Base-by-base conservation (phyloP, 2,888 invertebrate species). In the Pardosa pseudoannulata region DNA sequence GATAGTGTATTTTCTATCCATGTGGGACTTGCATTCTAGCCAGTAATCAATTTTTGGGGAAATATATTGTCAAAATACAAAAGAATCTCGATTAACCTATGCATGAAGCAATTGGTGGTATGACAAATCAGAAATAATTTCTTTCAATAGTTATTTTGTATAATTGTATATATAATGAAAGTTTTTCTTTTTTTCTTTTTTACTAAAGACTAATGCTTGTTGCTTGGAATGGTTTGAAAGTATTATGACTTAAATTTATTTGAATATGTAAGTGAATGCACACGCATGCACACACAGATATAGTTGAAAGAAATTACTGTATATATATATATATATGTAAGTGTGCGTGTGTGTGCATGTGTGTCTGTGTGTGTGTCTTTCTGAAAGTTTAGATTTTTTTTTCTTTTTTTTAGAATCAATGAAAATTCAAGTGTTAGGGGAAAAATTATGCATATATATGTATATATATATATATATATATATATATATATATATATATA, bases 61-160 rank as follows among this genome's bases (percentile, higher is more conserved):
- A 67, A 28, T 16, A 32, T n/a, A 28, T 6, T 19, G 19, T 32
- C 6, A 67, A 32, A n/a, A 9, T 16, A 36, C 36, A 36, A 56
- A 46, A 56, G 56, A 56, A 56, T 56, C 56, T 56, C 56, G 7
- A 5, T 56, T 2, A 56, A 23, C 16, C 23, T 56, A 23, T 56
- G 23, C 23, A 23, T 56, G 23, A 56, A 23, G 16, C 16, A 16
- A 16, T 46, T 46, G 9, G 41, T 16, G 16, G 41, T 46, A 16
- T 46, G 41, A 46, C 41, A 46, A 6, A 46, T 46, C 41, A 46
- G 2, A 16, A 13, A 16, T 46, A 16, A 9, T n/a, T n/a, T n/a
- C n/a, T n/a, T 46, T 46, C 41, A 46, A 46, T 46, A 46, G 41
- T 46, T 46, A 46, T 46, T 36, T 46, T 46, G 41, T 46, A 46